phyloP scores from a whole-genome alignment of 1,140 invertebrate genomes.

The Globodera rostochiensis region DNA sequence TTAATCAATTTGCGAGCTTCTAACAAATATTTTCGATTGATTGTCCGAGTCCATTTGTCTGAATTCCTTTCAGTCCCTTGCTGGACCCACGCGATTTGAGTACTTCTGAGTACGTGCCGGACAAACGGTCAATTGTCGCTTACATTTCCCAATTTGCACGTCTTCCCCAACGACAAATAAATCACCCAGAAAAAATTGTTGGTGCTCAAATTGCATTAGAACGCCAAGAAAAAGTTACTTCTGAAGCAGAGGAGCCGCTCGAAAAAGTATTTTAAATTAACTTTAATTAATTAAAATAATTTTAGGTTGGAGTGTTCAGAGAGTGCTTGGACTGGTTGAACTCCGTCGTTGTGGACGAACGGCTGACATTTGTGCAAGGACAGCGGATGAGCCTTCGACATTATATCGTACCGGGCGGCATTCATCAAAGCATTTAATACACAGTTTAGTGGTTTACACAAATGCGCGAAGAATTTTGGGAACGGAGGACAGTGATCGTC shows the following conservation, averaged over 20 bases:
- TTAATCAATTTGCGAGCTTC: not conserved
- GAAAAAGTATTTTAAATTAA: not conserved
- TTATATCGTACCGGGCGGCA: not conserved
- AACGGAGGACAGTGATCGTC: conserved; percentile 17
- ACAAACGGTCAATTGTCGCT: conserved; percentile 98
- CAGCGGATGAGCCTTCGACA: not conserved
- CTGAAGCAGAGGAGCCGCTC: not conserved
- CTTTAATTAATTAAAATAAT: not conserved
- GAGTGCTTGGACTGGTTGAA: conserved; percentile 12
- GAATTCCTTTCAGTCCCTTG: conserved; percentile 74
- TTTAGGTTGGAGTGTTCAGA: not conserved
- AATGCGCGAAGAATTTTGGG: conserved; percentile 43
- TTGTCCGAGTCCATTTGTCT: not conserved
- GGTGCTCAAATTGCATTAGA: not conserved
- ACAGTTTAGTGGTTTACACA: conserved; percentile 33
- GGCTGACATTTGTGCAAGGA: not conserved
- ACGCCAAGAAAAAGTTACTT: not conserved
- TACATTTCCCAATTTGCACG: conserved; percentile 95
- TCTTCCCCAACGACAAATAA: conserved; percentile 25
- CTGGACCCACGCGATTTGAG: conserved; percentile 82
- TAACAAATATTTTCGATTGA: no score
- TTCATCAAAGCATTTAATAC: conserved; percentile 7
- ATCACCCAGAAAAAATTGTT: not conserved
- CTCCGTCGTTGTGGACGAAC: conserved; percentile 29
- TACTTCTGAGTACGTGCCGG: conserved; percentile 81